These are phyloP conservation scores for Nothura maculosa DNA, from an alignment of 2,797 vertebrate genomes.

Conservation along the genomic window DNA sequence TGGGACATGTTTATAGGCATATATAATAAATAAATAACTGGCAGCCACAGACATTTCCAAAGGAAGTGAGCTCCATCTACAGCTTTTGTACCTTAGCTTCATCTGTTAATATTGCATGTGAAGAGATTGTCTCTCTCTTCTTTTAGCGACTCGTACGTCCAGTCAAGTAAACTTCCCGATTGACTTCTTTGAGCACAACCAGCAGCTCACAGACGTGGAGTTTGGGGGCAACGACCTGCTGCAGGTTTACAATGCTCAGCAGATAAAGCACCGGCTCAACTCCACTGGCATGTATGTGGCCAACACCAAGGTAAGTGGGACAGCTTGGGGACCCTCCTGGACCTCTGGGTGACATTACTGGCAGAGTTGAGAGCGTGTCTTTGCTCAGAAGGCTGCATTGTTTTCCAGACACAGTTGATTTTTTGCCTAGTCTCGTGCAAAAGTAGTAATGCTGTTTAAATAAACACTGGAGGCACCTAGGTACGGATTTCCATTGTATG, in stretches of 20 bases:
- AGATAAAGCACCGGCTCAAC: conserved; percentile 98
- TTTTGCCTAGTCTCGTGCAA: fast-evolving
- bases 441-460: fast-evolving
- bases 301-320: conserved; percentile 93
- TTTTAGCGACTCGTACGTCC: conserved; percentile 92
- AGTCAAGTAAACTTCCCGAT: conserved; percentile 98
- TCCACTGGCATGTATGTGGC: conserved; percentile 99
- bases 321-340: fast-evolving
- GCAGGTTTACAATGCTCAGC: conserved; percentile 98
- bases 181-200: conserved; percentile 99
- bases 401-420: not conserved
- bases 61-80: not conserved
- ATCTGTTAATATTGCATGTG: not conserved
- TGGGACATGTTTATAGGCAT: not conserved
- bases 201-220: conserved; percentile 97
- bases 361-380: fast-evolving
- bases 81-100: not conserved
- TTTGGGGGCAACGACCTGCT: conserved; percentile 97
- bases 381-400: not conserved
- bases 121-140: not conserved
- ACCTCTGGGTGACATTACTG: fast-evolving
- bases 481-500: not conserved
- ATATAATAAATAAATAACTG: fast-evolving
- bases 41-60: fast-evolving
- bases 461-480: not conserved